Conservation (phyloP, 2,888 invertebrate genomes). For the Ethmia dodecea region DNA sequence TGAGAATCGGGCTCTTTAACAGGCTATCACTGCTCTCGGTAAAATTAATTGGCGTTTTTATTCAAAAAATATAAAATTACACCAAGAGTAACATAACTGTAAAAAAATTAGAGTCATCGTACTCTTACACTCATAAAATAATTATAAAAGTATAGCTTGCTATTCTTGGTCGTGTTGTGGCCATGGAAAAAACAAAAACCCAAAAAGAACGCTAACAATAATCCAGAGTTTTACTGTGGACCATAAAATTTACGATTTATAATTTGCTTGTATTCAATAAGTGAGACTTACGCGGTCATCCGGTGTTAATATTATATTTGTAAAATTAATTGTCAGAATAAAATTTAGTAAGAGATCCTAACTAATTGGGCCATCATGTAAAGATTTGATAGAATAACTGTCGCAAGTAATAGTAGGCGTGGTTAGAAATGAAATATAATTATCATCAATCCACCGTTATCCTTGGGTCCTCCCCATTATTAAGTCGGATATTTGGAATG, state of each 20-base stretch:
- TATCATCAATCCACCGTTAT: conserved; percentile 2
- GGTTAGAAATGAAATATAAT: conserved; percentile 2
- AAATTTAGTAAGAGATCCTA: conserved; percentile 12
- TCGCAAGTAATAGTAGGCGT: conserved; percentile 5
- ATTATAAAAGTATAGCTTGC: no score
- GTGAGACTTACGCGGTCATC: background rate
- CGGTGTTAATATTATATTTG: background rate
- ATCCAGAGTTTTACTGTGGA: background rate
- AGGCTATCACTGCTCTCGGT: no score
- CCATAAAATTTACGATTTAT: background rate
- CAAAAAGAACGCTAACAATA: no score
- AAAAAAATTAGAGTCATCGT: no score
- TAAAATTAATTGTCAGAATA: conserved; percentile 22
- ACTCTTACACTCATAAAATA: no score
- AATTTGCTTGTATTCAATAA: background rate
- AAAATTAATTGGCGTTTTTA: no score
- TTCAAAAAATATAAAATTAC: no score
- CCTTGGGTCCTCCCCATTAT: conserved; percentile 2
- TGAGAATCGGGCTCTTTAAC: no score
- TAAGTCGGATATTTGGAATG: conserved; percentile 4
- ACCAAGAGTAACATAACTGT: no score
- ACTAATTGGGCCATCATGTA: background rate
- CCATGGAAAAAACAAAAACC: no score
- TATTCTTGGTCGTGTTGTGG: no score
- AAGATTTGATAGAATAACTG: conserved; percentile 8